phyloP scores from a whole-genome alignment of 2,888 invertebrate species.

The Tetragnatha montana region DNA sequence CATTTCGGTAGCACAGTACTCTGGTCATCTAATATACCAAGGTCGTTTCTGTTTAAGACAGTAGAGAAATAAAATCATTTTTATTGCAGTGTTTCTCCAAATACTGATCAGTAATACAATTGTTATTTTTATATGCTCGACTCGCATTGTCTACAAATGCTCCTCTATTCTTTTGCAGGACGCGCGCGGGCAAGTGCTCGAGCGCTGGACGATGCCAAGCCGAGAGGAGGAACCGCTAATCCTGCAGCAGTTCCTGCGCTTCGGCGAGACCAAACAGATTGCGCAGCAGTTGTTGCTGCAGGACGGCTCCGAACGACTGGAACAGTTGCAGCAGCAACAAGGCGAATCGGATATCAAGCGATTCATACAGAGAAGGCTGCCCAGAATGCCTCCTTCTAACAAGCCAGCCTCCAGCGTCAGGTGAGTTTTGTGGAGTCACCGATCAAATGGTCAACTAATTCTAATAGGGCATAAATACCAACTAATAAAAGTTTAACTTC shows the following conservation, averaged over 20 bases:
- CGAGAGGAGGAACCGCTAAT: slow-evolving; percentile 93
- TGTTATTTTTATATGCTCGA: too few relatives aligned
- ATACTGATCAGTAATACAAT: too few relatives aligned
- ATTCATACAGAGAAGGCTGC: slow-evolving; percentile 79
- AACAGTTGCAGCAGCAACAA: slow-evolving; percentile 58
- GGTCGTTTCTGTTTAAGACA: too few relatives aligned
- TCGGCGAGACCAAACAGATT: slow-evolving; percentile 90
- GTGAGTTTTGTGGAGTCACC: not conserved
- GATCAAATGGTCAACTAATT: too few relatives aligned
- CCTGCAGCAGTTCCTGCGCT: slow-evolving; percentile 91
- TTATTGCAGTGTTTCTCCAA: too few relatives aligned
- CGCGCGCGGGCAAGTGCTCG: slow-evolving; percentile 65
- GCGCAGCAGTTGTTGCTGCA: slow-evolving; percentile 80
- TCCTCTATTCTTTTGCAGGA: slow-evolving; percentile 35
- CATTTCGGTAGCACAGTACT: too few relatives aligned
- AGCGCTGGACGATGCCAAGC: slow-evolving; percentile 88
- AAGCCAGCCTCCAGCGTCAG: slow-evolving; percentile 70
- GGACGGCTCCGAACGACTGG: slow-evolving; percentile 68
- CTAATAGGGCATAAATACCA: too few relatives aligned
- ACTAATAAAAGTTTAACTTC: too few relatives aligned
- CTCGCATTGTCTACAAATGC: not conserved
- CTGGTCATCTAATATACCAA: too few relatives aligned
- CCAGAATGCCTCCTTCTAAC: slow-evolving; percentile 48
- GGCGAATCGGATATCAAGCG: slow-evolving; percentile 79
- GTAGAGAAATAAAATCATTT: too few relatives aligned